phyloP scores from a whole-genome alignment of 2,888 invertebrate genomes.

The Ypsolopha scabrella region DNA sequence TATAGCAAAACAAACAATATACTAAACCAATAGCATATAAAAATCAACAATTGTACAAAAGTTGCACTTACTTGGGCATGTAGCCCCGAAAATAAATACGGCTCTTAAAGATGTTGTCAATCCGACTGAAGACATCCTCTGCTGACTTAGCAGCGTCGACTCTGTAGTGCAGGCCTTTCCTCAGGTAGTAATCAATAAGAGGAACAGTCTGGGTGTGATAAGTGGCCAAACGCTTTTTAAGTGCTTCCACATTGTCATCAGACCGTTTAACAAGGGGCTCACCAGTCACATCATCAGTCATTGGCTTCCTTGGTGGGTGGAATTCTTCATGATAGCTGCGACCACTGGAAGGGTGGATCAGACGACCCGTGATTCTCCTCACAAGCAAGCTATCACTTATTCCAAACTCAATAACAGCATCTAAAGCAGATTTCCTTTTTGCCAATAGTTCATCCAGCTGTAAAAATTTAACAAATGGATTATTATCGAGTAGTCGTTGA shows the following conservation, averaged over 20 bases:
- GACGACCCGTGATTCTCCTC: conserved; percentile 89
- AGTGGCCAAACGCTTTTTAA: conserved; percentile 87
- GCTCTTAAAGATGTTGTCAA: conserved; percentile 80
- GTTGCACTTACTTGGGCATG: too few species aligned
- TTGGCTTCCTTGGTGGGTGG: conserved; percentile 89
- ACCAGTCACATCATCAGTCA: conserved; percentile 96
- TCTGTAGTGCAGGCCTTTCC: conserved; percentile 82
- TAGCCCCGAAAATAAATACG: conserved; percentile 31
- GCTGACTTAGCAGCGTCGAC: conserved; percentile 87
- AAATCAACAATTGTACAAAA: conserved; percentile 40
- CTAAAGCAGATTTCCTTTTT: conserved; percentile 83
- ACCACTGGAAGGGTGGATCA: conserved; percentile 91
- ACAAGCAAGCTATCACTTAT: conserved; percentile 93
- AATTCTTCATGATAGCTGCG: conserved; percentile 98
- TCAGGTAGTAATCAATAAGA: conserved; percentile 89
- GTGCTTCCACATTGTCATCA: conserved; percentile 93
- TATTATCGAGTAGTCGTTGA: too few species aligned
- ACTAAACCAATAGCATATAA: conserved; percentile 29
- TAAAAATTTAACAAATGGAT: too few species aligned
- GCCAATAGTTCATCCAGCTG: conserved; percentile 89
- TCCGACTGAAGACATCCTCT: conserved; percentile 82
- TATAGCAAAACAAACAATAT: too few species aligned
- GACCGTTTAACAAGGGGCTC: conserved; percentile 90
- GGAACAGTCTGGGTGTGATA: conserved; percentile 95
- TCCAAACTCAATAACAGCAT: conserved; percentile 94